Evolutionary conservation across 53 echinoderm and acorn worm genomes (phyloP), one percentile per base, ranked within the genome.

Genomic region (Echinometra lucunter): DNA sequence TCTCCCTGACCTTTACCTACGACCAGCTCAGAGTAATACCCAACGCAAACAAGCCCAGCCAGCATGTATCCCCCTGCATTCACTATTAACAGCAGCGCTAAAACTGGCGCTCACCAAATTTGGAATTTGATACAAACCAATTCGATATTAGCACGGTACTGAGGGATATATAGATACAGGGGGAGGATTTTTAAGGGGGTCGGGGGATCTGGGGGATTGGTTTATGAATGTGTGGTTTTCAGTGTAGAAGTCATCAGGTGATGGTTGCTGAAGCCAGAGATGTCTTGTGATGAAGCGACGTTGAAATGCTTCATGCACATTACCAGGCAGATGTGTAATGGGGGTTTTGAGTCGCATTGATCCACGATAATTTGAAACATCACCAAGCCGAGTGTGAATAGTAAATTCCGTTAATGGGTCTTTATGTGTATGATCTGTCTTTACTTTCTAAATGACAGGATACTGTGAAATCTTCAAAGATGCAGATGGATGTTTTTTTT

Each of bases 101-200:
- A 92, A 92, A 92, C 80, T 28, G 93, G 93, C 78, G 80, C 93
- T 60, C 37, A 81, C 94, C 94, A 94, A 94, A 94, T 94, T 94
- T 94, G 94, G 94, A 94, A 94, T 83, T 83, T 94, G 94, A 94
- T 94, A 82, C 94, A 94, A 94, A 94, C 83, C 85, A 83, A 83
- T 83, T 94, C 66, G 85, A 83, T 94, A 83, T 94, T 94, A 94
- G 94, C 85, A 47, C 85, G 66, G 92, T 32, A 27, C 21, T 44
- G 58, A 45, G 74, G 75, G 78, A 85, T 53, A 80, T 92, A 80
- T 92, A 88, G 95, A 92, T 92, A 34, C 16, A 90, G 35, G 37
- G 90, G 58, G 32, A 42, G 63, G 28, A 38, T 21, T 89, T 89
- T 37, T 19, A 63, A 66, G 90, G 63, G 90, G 90, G 58, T 58